Percentiles rank a stretch among this genome's conserved stretches.
phyloP scores from a whole-genome alignment of 2,113 vertebrate species.

The Planiliza haematocheilus region DNA sequence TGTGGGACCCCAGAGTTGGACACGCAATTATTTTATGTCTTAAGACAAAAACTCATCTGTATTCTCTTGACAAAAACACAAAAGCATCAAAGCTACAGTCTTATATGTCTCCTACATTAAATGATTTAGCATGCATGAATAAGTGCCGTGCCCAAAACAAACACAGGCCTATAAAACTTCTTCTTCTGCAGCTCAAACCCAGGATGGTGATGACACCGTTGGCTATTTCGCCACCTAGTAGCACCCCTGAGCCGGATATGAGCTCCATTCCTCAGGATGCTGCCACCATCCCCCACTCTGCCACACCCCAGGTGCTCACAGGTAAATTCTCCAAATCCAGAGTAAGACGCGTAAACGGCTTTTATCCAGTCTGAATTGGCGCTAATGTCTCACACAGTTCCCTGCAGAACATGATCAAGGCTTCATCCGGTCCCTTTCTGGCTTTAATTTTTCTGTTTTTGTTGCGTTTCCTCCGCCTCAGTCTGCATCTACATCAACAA shows the following conservation, averaged over 20 bases:
- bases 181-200: conserved; percentile 89
- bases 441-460: background rate
- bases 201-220: conserved; percentile 92
- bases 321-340: no score
- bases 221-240: conserved; percentile 91
- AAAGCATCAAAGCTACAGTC: conserved; percentile 1
- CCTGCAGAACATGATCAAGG: background rate
- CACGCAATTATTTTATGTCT: no score
- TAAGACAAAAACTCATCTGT: no score
- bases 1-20: conserved; percentile 21
- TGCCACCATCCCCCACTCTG: conserved; percentile 90
- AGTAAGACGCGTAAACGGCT: no score
- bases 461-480: conserved; percentile 67
- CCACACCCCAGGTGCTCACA: conserved; percentile 90
- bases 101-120: no score
- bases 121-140: conserved; percentile 23
- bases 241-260: conserved; percentile 92
- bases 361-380: background rate
- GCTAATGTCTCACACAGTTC: background rate
- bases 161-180: background rate
- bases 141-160: conserved; percentile 17
- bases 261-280: conserved; percentile 96
- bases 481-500: conserved; percentile 98
- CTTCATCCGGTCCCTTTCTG: no score
- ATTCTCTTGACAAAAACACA: background rate